Evolutionary conservation across 2,888 invertebrate genomes (phyloP), one percentile per base, ranked within the genome.

Genomic region (Papilio elwesi): DNA sequence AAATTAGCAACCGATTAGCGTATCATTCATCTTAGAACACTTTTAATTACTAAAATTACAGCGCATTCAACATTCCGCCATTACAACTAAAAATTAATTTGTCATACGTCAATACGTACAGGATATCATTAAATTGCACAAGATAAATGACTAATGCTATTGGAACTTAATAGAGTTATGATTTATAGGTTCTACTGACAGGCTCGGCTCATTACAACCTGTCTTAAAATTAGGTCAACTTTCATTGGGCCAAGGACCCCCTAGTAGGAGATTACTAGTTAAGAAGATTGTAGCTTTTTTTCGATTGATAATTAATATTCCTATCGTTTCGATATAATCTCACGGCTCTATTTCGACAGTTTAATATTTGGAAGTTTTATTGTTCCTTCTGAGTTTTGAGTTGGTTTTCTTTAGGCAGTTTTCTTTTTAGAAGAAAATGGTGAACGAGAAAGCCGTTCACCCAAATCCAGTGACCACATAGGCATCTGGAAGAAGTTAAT

Each of bases 181-280:
- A 79, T 79, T 79, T 78, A 80, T 70, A 67, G 52, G 59, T 67
- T 43, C 4, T 64, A 78, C 73, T 74, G 68, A 65, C 68, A n/a
- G 64, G 49, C 73, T 57, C n/a, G 15, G 38, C 48, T 68, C 64
- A 68, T 73, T 73, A 73, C 49, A 16, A 57, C 16, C 73, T 74
- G 75, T 77, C 76, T 74, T 66, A 73, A 77, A 78, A 80, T 79
- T 78, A 66, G 80, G 80, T 78, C 79, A 78, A 63, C 73, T 78
- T 78, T 75, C 76, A 75, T 77, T 76, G 76, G 77, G 76, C 75
- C 78, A 75, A 73, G 71, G 80, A 77, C 78, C 79, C 76, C 76
- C 72, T 77, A 53, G 16, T 16, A 38, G 75, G 57, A 75, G 62
- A 70, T 71, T 66, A 73, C 71, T 69, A 63, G 15, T 66, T 74